Base-by-base conservation (phyloP, 2,113 vertebrate genomes). In the Alethe castanea region DNA sequence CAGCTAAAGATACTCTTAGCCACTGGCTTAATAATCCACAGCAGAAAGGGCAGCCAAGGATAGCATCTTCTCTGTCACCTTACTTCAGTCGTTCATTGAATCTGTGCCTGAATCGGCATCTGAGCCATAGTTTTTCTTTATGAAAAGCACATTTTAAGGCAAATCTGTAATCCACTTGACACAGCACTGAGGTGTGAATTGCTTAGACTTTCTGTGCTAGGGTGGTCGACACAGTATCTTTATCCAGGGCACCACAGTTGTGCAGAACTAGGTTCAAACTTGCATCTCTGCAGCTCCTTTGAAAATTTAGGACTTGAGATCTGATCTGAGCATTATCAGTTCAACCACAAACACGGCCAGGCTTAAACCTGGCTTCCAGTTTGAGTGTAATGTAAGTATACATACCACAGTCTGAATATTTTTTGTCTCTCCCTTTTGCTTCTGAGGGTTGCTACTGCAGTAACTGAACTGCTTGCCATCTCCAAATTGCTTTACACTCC, bases 301-400 rank as follows among this genome's bases (percentile, higher is more conserved):
- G 60, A 69, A 77, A 81, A 67, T 9, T 9, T 20, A 88, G 44
- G n/a, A 33, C 36, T 79, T 2, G 2, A 47, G 44, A 33, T 44
- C 44, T 64, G 57, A 57, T 33, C 40, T 76, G 66, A 86, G 25
- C 48, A 13, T 77, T 50, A 53, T 40, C 19, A 28, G 22, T 83
- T 62, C 33, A 83, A 59, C 25, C 23, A 76, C 2, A 3, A 60
- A 33, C 2, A 1, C 0, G 0, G 8, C 14, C 1, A 0, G 35
- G 29, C 23, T 54, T 86, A 80, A 91, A 83, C 44, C 18, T 72
- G 76, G n/a, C 31, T 85, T 73, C n/a, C 31, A 57, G 19, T 25
- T 40, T 23, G 74, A 74, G 10, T 1, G 1, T 25, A 18, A 10
- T 17, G 6, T 42, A 76, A 50, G 52, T 42, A 44, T 13, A 7